phyloP scores from a whole-genome alignment of 2,888 invertebrate species.

The Pedicia rivosa region DNA sequence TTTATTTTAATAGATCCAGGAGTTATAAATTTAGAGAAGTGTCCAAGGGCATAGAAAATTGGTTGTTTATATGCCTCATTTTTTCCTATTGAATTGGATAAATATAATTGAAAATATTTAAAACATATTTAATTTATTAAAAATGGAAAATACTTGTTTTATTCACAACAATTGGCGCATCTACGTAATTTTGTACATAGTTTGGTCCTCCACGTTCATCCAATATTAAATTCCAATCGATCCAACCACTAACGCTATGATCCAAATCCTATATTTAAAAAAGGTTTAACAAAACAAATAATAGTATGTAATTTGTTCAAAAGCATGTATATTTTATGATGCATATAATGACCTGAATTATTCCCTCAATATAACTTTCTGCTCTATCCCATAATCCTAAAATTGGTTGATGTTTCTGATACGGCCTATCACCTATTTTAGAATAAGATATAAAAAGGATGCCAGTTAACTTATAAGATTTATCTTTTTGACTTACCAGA shows the following conservation, averaged over 20 bases:
- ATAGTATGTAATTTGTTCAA: too few species aligned
- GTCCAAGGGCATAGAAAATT: conserved; percentile 70
- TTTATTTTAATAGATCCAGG: conserved; percentile 36
- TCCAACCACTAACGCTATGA: conserved; percentile 66
- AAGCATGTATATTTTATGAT: too few species aligned
- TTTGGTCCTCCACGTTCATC: conserved; percentile 66
- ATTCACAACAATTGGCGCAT: conserved; percentile 48
- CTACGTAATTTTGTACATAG: conserved; percentile 39
- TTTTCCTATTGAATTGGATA: conserved; percentile 16
- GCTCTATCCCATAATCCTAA: conserved; percentile 66
- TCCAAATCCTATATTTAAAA: too few species aligned
- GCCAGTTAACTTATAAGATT: too few species aligned
- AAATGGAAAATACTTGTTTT: conserved; percentile 20
- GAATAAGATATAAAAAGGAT: too few species aligned
- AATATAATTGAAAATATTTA: too few species aligned
- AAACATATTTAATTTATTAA: too few species aligned
- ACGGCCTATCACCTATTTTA: conserved; percentile 39
- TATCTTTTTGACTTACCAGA: too few species aligned
- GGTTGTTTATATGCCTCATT: conserved; percentile 82
- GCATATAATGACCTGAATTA: too few species aligned
- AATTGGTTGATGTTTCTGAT: conserved; percentile 36
- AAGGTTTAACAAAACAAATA: too few species aligned
- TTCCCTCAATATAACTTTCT: conserved; percentile 44
- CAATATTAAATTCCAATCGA: conserved; percentile 80
- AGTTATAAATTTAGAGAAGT: conserved; percentile 57